Conservation (phyloP, 2,113 vertebrate species). For the Caracal caracal region DNA sequence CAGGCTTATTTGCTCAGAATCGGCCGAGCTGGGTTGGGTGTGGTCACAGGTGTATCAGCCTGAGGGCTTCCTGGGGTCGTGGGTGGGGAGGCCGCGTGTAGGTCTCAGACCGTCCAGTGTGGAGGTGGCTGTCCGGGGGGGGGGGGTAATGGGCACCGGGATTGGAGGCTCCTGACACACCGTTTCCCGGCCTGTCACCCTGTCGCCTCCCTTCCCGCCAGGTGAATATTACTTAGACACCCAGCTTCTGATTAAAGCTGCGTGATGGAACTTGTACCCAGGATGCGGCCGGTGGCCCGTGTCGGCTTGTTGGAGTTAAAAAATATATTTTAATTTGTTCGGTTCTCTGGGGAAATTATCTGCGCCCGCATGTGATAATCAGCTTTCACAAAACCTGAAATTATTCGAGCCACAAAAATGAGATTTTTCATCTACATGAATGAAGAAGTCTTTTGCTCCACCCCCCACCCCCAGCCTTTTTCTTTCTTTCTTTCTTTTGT, state of each 20-base stretch:
- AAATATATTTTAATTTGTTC: constrained; percentile 81
- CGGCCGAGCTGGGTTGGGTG: background rate
- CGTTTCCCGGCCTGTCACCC: background rate
- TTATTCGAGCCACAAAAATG: constrained; percentile 74
- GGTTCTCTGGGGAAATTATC: constrained; percentile 79
- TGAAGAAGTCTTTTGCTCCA: constrained; percentile 45
- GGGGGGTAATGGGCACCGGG: background rate
- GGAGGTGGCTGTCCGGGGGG: background rate
- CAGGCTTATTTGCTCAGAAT: background rate
- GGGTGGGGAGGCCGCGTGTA: rapidly evolving
- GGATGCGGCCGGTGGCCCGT: constrained; percentile 58
- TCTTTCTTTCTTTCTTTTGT: no score
- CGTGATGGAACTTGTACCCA: constrained; percentile 23
- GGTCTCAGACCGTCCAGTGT: background rate
- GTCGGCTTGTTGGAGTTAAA: constrained; percentile 77
- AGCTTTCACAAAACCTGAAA: constrained; percentile 73
- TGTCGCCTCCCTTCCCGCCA: background rate
- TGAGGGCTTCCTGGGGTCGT: background rate
- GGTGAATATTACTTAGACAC: constrained; percentile 47
- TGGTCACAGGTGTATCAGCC: background rate
- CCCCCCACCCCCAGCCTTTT: background rate
- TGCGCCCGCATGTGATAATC: constrained; percentile 76
- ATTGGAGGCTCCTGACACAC: background rate
- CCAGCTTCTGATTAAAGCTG: constrained; percentile 2
- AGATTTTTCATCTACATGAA: constrained; percentile 79